A percentile compares a stretch with the other conserved stretches of the same genome.
Conservation (phyloP, 2,113 vertebrate species). For the Thermophis baileyi region DNA sequence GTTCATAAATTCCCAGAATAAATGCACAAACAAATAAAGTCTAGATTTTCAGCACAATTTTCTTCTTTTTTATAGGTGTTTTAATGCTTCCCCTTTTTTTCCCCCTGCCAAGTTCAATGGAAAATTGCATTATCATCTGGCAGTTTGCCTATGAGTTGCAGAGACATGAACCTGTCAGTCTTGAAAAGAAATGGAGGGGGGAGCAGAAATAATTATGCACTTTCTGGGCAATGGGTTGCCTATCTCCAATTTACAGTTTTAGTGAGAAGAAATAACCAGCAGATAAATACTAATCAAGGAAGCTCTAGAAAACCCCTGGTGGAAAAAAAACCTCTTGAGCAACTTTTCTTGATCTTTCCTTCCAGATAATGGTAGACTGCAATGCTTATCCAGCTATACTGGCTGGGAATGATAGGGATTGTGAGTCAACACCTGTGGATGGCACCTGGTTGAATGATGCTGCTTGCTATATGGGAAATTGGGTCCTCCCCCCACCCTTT, state of each 20-base stretch:
- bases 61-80: background rate
- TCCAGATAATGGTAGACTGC: background rate
- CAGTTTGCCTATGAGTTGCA: background rate
- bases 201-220: background rate
- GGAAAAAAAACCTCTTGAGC: conserved; percentile 12
- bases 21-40: background rate
- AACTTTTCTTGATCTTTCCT: background rate
- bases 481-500: conserved; percentile 36
- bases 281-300: background rate
- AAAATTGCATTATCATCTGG: background rate
- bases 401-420: background rate
- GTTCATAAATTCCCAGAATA: background rate
- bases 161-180: background rate
- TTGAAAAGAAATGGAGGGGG: background rate
- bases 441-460: background rate
- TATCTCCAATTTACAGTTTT: background rate
- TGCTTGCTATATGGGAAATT: conserved; percentile 50
- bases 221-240: background rate
- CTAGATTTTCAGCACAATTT: background rate
- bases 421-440: background rate
- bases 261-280: background rate
- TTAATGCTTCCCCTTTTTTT: background rate
- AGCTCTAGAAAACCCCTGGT: background rate
- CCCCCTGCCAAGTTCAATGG: background rate
- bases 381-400: background rate